Evolutionary conservation across 35 echinoderm and acorn worm genomes (phyloP), one percentile per base, ranked within the genome.

Genomic region (Ptychodera flava): DNA sequence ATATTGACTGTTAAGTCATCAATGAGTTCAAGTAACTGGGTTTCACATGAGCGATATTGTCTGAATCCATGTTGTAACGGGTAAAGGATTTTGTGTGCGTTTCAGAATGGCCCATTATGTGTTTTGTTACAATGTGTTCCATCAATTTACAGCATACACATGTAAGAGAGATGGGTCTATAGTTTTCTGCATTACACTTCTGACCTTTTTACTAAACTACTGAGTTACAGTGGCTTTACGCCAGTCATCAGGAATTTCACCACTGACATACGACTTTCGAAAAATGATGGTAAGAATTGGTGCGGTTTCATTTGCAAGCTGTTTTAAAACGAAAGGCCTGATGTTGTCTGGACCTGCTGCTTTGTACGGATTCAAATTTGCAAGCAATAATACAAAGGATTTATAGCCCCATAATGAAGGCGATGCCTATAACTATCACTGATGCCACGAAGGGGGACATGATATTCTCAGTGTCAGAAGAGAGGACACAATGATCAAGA

Each of bases 81-180:
- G 35, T 37, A 33, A 45, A 90, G 64, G 31, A 90, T 83, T 1
- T 90, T 85, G 30, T 85, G 75, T 33, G n/a, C n/a, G 88, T 33
- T 77, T 80, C 35, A 0, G 85, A 82, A 90, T 90, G 88, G 75
- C 85, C 82, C 10, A 80, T 84, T 0, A 90, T 36, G 35, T n/a
- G n/a, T n/a, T n/a, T n/a, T n/a, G n/a, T n/a, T n/a, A n/a, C n/a
- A n/a, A n/a, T n/a, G n/a, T n/a, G 92, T 79, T 88, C 84, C 15
- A 93, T 36, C 2, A 90, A n/a, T 53, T 91, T 95, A 36, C 86
- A 83, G 53, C 37, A 86, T 76, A 89, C 78, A 38, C 79, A 91
- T 12, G 90, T 91, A 34, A 91, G 85, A 35, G 90, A 91, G 36
- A 88, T 82, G 22, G 90, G 85, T 88, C 90, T 87, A 80, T 91